Conservation (phyloP, 2,113 vertebrate genomes). For the Alces alces region DNA sequence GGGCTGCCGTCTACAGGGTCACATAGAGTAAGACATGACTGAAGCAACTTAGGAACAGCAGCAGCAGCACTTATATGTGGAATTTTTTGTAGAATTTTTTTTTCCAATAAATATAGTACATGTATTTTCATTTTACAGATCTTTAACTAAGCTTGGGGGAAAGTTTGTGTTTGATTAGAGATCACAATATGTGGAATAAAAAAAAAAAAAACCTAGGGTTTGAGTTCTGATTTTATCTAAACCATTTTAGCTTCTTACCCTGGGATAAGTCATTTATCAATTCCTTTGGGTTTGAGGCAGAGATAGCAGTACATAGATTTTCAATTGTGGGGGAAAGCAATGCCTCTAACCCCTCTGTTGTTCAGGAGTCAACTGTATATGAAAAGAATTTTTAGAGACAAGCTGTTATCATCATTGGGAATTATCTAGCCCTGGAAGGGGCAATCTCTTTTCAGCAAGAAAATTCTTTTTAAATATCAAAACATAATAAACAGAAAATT, state of each 20-base stretch:
- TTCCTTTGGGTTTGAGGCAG: not conserved
- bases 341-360: not conserved
- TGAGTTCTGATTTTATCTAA: not conserved
- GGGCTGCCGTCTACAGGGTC: rapidly evolving
- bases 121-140: not conserved
- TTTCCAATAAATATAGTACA: not conserved
- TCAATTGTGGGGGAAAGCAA: not conserved
- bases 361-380: not conserved
- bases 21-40: not conserved
- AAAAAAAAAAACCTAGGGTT: not conserved
- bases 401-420: not conserved
- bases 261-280: not conserved
- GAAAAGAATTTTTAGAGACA: not conserved
- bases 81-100: not conserved
- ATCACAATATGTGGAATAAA: not conserved
- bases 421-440: not conserved
- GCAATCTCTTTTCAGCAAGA: not conserved
- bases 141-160: not conserved
- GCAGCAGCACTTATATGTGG: not conserved
- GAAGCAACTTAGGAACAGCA: not conserved
- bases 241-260: not conserved
- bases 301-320: not conserved
- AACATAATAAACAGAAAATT: not conserved
- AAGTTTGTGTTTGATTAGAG: not conserved
- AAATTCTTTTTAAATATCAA: not conserved